Base-by-base conservation (phyloP, 2,888 invertebrate species). In the Torymus aiolomorphi region DNA sequence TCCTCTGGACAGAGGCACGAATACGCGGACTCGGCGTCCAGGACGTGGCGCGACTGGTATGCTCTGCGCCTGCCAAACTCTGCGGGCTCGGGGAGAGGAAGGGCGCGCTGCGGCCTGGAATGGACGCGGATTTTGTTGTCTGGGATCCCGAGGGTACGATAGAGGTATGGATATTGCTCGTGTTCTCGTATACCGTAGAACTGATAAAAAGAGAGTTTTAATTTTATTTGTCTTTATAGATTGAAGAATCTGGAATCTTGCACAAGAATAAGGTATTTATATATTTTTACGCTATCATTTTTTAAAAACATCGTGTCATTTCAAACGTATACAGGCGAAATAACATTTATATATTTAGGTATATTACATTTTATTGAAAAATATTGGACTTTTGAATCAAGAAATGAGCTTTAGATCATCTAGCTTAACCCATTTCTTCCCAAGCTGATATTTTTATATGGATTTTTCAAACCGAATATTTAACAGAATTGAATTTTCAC, bases 51-150 rank as follows among this genome's bases (percentile, higher is more conserved):
- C 92, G 93, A 62, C 92, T 94, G 77, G 90, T 95, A 89, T 93
- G 93, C 78, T 87, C 90, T 16, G 92, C 92, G 24, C 94, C 95
- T 0, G 94, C 95, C 0, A 89, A 91, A 80, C 88, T 95, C 2
- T 94, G 94, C 82, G 93, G 94, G 0, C 88, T 95, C 20, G 91
- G 93, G 76, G 85, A 91, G 16, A 89, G 91, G 2, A 95, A 95
- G 88, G 95, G 95, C 0, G 91, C 92, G 78, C 89, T 95, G 49
- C 90, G 91, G 66, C 91, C 91, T 5, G 94, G 94, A 5, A 92
- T 92, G 72, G 95, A 95, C 85, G 95, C 95, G 0, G 95, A 95
- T 87, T 92, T 95, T 65, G 93, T 95, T 71, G 92, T 95, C 82
- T 95, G 95, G 92, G 92, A 94, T 88, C 94, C 95, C 0, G 92